Percentiles rank a stretch among this genome's conserved stretches.
phyloP scores from a whole-genome alignment of 2,888 invertebrate genomes.

The Eupithecia centaureata region DNA sequence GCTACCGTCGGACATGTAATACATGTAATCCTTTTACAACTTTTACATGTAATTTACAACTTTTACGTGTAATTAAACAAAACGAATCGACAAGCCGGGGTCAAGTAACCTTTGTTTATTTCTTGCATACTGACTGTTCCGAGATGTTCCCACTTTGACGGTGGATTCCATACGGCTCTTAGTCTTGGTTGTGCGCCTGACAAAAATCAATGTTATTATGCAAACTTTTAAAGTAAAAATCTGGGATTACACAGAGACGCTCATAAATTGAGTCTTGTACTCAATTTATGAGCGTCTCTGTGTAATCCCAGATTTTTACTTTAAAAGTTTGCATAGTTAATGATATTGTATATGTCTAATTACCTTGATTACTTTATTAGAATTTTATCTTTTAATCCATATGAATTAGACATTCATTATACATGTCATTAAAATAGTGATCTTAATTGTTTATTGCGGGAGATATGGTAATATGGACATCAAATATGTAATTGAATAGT shows the following conservation, averaged over 20 bases:
- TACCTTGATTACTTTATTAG: no score
- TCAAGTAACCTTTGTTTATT: conserved; percentile 32
- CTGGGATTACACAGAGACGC: no score
- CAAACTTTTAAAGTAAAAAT: no score
- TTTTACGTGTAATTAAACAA: conserved; percentile 26
- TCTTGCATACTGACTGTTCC: conserved; percentile 23
- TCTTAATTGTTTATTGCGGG: neutral
- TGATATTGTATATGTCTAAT: no score
- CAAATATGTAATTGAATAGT: neutral
- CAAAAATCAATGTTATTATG: no score
- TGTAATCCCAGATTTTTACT: no score
- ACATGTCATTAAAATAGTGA: no score
- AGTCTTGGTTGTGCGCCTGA: neutral
- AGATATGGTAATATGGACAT: neutral
- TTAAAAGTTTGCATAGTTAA: no score
- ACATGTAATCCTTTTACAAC: conserved; percentile 22
- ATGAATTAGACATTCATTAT: no score
- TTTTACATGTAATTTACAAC: conserved; percentile 25
- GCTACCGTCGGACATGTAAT: conserved; percentile 16
- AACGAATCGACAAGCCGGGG: conserved; percentile 26
- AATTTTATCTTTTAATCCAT: no score
- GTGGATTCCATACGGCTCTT: neutral
- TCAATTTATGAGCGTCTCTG: no score
- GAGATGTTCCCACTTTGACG: conserved; percentile 2
- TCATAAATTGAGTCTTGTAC: no score